Conservation (phyloP, 2,888 invertebrate genomes). For the Hirtodrosophila duncani region DNA sequence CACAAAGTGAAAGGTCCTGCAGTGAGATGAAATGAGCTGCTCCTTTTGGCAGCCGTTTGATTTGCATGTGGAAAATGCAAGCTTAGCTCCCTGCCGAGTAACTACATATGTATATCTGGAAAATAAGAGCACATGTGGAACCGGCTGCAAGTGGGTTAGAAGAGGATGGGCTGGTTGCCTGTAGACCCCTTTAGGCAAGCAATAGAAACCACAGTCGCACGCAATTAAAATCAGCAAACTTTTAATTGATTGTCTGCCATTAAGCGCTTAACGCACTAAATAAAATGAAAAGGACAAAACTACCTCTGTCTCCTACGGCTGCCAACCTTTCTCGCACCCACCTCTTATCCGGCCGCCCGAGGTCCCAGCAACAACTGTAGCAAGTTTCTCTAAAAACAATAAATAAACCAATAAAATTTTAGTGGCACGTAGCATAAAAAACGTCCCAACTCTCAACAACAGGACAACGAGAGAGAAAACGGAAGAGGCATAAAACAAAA, state of each 20-base stretch:
- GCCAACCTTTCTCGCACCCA: no score
- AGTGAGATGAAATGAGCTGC: not conserved
- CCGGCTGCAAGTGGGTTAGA: no score
- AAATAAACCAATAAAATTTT: slow-evolving; percentile 61
- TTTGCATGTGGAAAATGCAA: slow-evolving; percentile 22
- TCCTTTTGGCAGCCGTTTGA: slow-evolving; percentile 14
- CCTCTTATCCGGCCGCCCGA: no score
- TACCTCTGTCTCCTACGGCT: no score
- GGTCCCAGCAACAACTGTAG: slow-evolving; percentile 25
- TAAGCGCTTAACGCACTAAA: slow-evolving; percentile 33
- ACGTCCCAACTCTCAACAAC: slow-evolving; percentile 9
- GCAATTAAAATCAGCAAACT: slow-evolving; percentile 42
- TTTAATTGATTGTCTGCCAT: slow-evolving; percentile 53
- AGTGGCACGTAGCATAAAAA: slow-evolving; percentile 50
- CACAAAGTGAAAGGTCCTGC: not conserved
- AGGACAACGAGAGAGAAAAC: slow-evolving; percentile 2
- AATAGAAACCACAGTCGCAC: slow-evolving; percentile 1
- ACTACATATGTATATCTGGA: no score
- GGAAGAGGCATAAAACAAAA: slow-evolving; percentile 18
- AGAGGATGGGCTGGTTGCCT: no score
- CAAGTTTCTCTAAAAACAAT: slow-evolving; percentile 51
- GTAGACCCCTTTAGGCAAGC: not conserved
- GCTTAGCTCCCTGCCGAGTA: slow-evolving; percentile 13
- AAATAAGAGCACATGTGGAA: no score
- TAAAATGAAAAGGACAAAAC: slow-evolving; percentile 11